Percentiles rank a stretch among this genome's conserved stretches.
Evolutionary conservation across 2,888 invertebrate species (phyloP).

Genomic region (Petrolisthes cinctipes): DNA sequence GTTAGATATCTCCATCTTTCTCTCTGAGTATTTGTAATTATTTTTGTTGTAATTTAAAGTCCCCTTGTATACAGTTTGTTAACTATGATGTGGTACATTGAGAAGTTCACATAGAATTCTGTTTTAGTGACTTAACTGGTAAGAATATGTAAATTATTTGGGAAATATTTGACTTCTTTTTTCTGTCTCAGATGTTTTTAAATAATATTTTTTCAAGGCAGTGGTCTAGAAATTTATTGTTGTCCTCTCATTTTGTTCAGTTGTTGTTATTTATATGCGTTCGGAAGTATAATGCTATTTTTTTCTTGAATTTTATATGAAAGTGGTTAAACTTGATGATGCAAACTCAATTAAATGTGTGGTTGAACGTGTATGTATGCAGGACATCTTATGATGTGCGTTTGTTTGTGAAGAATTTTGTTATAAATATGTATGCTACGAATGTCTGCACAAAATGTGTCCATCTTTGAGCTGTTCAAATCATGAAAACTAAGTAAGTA

Average conservation of each 20-base stretch:
- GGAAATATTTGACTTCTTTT: conserved; percentile 22
- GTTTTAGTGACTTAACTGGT: conserved; percentile 11
- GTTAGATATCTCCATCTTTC: conserved; percentile 42
- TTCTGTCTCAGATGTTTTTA: conserved; percentile 41
- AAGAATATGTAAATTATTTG: conserved; percentile 23
- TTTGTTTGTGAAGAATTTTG: conserved; percentile 31
- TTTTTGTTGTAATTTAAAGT: conserved; percentile 48
- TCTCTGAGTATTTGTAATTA: conserved; percentile 43
- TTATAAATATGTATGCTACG: conserved; percentile 27
- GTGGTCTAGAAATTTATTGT: conserved; percentile 50
- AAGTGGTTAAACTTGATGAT: conserved; percentile 29
- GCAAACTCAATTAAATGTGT: conserved; percentile 26
- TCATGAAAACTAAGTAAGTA: conserved; percentile 5
- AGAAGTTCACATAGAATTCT: conserved; percentile 20
- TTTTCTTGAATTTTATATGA: conserved; percentile 35
- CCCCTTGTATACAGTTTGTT: conserved; percentile 52
- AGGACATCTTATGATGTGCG: conserved; percentile 21
- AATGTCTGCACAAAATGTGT: conserved; percentile 45
- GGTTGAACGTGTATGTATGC: conserved; percentile 47
- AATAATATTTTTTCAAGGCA: conserved; percentile 40
- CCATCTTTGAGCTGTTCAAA: conserved; percentile 46
- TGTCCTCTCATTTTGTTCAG: conserved; percentile 47
- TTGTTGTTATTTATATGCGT: conserved; percentile 57
- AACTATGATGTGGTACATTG: conserved; percentile 33
- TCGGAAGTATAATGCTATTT: conserved; percentile 52